Base-by-base conservation (phyloP, 2,797 vertebrate genomes). In the Scarus forsteni region DNA sequence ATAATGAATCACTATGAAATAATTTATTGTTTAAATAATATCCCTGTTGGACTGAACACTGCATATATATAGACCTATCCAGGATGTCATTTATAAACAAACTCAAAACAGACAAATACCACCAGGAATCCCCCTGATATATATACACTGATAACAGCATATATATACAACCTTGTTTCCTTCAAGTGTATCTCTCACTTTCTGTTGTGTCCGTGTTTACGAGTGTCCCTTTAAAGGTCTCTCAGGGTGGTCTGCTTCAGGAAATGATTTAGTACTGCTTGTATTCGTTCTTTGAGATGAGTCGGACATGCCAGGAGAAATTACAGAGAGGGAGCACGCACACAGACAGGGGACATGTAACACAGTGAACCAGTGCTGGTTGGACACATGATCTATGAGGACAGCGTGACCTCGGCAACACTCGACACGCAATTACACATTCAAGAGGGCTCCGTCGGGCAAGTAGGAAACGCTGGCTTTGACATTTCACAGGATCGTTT, bases 311-410 rank as follows among this genome's bases (percentile, higher is more conserved):
- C 73, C 81, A 62, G 40, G 51, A 71, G 68, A 59, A 75, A 83
- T 85, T 80, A 73, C 40, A 54, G 48, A 64, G 78, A 35, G 66
- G 59, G 53, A 59, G 64, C 63, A 61, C 8, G 18, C 60, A 57
- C 50, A 10, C 70, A 8, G 62, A 8, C 66, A 78, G 57, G 55
- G 3, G 38, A 88, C 87, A 58, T 38, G 48, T 53, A 69, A 61
- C 75, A 67, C 40, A 62, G 69, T 66, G 69, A 82, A 40, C 53
- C 67, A 16, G 38, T 7, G 49, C 54, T 10, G 69, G 19, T 8
- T 69, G 55, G 88, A 86, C 89, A 92, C 66, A 40, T 79, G 87
- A 92, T 83, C 85, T 58, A 34, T 43, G 81, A 72, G 80, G 85
- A 88, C 87, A 38, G 64, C 67, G 79, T 88, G 90, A 91, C 83